Base-by-base conservation (phyloP, 1,140 invertebrate genomes). In the Tetragnatha versicolor region DNA sequence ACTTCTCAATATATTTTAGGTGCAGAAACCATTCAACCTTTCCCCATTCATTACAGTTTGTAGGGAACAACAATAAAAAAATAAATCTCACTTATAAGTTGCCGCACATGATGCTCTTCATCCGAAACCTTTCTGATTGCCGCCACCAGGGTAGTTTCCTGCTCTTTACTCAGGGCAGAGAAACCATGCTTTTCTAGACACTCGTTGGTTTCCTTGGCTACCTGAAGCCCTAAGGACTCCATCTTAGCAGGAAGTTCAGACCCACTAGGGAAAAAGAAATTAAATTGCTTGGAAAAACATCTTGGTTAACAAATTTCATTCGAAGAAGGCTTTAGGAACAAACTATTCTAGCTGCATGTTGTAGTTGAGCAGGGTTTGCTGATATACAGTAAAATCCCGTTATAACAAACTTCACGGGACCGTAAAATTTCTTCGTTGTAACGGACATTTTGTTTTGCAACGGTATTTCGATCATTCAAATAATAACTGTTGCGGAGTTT, bases 51-150 rank as follows among this genome's bases (percentile, higher is more conserved):
- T 51, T 51, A 6, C 17, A 42, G 17, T 42, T 45, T 45, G 42
- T 45, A 14, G 3, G n/a, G 42, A 77, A 76, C 39, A 42, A 39
- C 37, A 37, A 7, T 22, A 27, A 35, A 12, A 14, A 77, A 25
- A 69, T 39, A 49, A 10, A 70, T 91, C 92, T 91, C 86, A 93
- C 93, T 88, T 81, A 94, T 91, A 73, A 94, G 86, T 80, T 89
- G 86, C 81, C 90, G 88, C 0, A 80, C 79, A 55, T 25, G 49
- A 60, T 80, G 60, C 35, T 80, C 35, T 17, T 60, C 61, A 37
- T 25, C 17, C n/a, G 61, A 10, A n/a, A 66, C 69, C 17, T 68
- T 45, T 31, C 49, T 81, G 63, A 95, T 90, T 85, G 94, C 91
- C 14, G 89, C 89, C 79, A 89, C 88, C 7, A 95, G 87, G 31